phyloP scores from a whole-genome alignment of 1,140 invertebrate genomes.

The Drosophila mojavensis region DNA sequence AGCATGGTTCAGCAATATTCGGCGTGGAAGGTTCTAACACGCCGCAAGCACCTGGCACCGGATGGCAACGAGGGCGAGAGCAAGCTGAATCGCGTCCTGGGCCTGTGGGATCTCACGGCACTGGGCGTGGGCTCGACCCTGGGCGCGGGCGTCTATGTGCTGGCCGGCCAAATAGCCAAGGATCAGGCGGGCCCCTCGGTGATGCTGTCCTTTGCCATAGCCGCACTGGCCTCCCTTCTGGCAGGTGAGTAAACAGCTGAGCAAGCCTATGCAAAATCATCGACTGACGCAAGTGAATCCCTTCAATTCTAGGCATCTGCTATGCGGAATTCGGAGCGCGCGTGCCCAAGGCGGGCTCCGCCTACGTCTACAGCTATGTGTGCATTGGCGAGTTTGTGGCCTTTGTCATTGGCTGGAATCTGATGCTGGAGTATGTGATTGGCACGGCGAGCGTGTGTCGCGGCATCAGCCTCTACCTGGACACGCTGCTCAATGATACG shows the following conservation, averaged over 20 bases:
- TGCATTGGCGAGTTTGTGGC: constrained; percentile 93
- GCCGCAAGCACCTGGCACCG: constrained; percentile 64
- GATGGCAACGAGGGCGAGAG: constrained; percentile 69
- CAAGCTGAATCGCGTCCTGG: constrained; percentile 86
- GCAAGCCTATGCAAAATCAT: background rate
- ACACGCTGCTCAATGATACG: constrained; percentile 86
- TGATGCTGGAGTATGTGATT: constrained; percentile 95
- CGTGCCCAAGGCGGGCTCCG: constrained; percentile 93
- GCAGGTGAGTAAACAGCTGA: constrained; percentile 85
- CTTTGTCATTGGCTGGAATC: constrained; percentile 94
- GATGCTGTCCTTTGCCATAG: constrained; percentile 92
- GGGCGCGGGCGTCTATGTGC: constrained; percentile 94
- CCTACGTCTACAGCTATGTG: constrained; percentile 95
- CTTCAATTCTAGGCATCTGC: constrained; percentile 87
- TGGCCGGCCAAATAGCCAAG: constrained; percentile 93
- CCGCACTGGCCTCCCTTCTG: constrained; percentile 93
- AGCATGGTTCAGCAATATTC: constrained; percentile 65
- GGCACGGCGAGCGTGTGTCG: constrained; percentile 94
- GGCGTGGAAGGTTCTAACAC: constrained; percentile 78
- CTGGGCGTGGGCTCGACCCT: constrained; percentile 93
- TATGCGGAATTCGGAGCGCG: constrained; percentile 95
- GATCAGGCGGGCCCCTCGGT: constrained; percentile 92
- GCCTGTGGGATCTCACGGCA: constrained; percentile 90
- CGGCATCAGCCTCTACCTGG: constrained; percentile 91
- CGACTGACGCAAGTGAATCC: background rate